Conservation (phyloP, 2,113 vertebrate species). For the Mormoops blainvillei region DNA sequence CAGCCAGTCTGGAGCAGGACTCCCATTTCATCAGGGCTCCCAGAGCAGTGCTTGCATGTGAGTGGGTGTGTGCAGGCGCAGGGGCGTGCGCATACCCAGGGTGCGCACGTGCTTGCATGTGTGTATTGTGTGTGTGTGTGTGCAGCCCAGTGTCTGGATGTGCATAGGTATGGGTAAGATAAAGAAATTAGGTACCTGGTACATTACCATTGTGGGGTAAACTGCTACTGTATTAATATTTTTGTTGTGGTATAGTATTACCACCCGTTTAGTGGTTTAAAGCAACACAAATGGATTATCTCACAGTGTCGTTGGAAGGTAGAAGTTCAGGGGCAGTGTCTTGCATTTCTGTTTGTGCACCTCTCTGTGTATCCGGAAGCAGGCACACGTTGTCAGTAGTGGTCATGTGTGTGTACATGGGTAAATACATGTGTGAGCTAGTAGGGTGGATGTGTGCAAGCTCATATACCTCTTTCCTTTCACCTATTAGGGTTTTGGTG, state of each 20-base stretch:
- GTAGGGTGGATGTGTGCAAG: background rate
- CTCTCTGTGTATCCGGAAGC: background rate
- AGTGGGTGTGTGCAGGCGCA: background rate
- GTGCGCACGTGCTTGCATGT: background rate
- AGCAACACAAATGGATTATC: background rate
- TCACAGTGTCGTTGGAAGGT: background rate
- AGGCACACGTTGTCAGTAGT: rapidly evolving
- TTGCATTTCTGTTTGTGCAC: background rate
- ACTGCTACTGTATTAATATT: background rate
- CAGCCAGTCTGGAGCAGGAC: background rate
- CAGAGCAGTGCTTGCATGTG: background rate
- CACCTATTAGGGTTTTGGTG: background rate
- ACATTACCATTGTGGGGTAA: background rate
- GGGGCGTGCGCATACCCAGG: background rate
- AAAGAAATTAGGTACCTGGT: background rate
- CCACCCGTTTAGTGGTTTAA: background rate
- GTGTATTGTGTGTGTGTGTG: background rate
- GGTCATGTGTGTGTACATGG: background rate
- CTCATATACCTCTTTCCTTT: background rate
- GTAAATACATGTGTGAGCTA: background rate
- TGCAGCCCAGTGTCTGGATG: background rate
- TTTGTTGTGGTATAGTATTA: background rate
- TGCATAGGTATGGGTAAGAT: background rate
- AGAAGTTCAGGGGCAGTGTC: background rate
- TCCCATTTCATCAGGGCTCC: background rate